Evolutionary conservation across 2,888 invertebrate genomes (phyloP).

Genomic region (Drosophila pegasa): DNA sequence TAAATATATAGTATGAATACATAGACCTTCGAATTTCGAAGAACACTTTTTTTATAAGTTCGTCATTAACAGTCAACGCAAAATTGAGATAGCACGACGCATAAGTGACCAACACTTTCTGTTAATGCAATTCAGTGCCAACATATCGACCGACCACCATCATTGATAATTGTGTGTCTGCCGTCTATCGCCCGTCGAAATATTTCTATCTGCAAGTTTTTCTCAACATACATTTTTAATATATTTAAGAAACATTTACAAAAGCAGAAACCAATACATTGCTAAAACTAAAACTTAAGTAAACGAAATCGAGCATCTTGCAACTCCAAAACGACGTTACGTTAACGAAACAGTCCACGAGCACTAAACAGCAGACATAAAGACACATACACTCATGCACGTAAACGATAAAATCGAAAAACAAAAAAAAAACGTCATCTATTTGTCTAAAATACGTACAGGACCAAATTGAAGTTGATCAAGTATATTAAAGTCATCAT

Average conservation of each 20-base stretch:
- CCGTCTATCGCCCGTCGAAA: conserved; percentile 63
- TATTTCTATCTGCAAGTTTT: conserved; percentile 56
- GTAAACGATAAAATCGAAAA: conserved; percentile 38
- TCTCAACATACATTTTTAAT: conserved; percentile 57
- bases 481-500: conserved; percentile 17
- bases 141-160: conserved; percentile 35
- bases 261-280: conserved; percentile 60
- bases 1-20: no score
- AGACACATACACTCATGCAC: conserved; percentile 46
- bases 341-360: conserved; percentile 31
- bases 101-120: not conserved
- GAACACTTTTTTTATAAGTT: not conserved
- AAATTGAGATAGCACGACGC: conserved; percentile 1
- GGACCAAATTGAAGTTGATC: conserved; percentile 26
- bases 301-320: conserved; percentile 32
- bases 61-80: conserved; percentile 19
- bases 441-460: conserved; percentile 34
- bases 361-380: conserved; percentile 51
- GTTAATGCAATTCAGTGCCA: not conserved
- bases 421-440: conserved; percentile 16
- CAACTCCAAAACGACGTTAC: conserved; percentile 23
- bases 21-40: no score
- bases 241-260: conserved; percentile 53
- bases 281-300: conserved; percentile 36
- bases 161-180: conserved; percentile 35